These are phyloP conservation scores for Podarcis siculus DNA, from an alignment of 2,797 vertebrate species.

Conservation along the genomic window DNA sequence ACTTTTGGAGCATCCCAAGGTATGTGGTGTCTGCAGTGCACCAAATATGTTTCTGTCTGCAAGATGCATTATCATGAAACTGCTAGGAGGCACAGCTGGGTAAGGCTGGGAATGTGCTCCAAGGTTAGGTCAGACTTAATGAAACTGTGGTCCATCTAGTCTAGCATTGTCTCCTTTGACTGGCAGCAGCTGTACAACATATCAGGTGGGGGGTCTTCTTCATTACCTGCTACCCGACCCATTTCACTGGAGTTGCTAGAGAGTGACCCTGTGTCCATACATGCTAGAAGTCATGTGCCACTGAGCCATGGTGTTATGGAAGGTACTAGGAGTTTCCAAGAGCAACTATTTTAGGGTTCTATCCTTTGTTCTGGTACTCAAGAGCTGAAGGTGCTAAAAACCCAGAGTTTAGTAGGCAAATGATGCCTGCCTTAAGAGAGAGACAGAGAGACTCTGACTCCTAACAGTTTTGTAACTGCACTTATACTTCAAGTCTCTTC, in stretches of 20 bases:
- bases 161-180: neutral
- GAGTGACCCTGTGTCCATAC: neutral
- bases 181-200: neutral
- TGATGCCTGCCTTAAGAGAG: neutral
- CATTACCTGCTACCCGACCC: neutral
- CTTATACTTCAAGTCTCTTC: neutral
- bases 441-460: too few relatives aligned
- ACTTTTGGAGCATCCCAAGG: neutral
- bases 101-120: neutral
- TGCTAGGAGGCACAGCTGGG: neutral
- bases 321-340: neutral
- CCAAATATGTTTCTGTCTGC: conserved; percentile 11
- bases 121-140: neutral
- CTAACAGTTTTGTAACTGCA: neutral
- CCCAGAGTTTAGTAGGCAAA: neutral
- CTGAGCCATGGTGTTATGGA: neutral
- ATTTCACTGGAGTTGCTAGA: too few relatives aligned
- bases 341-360: neutral
- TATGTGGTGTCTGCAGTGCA: conserved; percentile 3
- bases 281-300: neutral
- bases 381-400: neutral
- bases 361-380: neutral
- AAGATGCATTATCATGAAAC: neutral
- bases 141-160: too few relatives aligned
- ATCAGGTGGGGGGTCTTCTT: neutral